Conservation (phyloP, 2,888 invertebrate genomes). For the Aradus depressus region DNA sequence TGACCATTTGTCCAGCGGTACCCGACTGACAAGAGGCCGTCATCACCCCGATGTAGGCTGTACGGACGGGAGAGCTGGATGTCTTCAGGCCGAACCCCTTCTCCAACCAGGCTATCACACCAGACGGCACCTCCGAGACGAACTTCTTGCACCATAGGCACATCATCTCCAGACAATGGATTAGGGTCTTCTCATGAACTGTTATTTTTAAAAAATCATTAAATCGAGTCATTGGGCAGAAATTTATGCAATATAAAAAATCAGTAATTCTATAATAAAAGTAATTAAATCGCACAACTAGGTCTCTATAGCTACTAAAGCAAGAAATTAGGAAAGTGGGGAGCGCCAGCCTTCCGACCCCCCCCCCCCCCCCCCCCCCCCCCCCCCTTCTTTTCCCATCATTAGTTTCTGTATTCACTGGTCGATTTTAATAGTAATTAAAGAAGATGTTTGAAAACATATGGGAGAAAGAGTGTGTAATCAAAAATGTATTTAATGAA, state of each 20-base stretch:
- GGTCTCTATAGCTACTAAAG: too few species aligned
- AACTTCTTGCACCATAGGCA: conserved; percentile 64
- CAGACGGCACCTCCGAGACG: conserved; percentile 49
- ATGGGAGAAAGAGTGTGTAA: too few species aligned
- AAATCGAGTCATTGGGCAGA: background rate
- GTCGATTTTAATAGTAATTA: too few species aligned
- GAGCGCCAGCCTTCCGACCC: too few species aligned
- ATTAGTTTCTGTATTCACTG: too few species aligned
- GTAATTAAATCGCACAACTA: too few species aligned
- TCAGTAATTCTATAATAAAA: too few species aligned
- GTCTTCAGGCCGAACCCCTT: conserved; percentile 65
- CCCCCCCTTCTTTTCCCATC: too few species aligned
- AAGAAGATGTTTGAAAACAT: too few species aligned
- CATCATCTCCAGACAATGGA: conserved; percentile 69
- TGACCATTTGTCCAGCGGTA: conserved; percentile 38
- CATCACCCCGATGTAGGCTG: conserved; percentile 67
- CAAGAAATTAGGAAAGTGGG: too few species aligned
- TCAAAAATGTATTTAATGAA: too few species aligned
- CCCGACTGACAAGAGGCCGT: conserved; percentile 50
- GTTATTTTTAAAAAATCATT: conserved; percentile 26
- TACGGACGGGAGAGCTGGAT: conserved; percentile 62
- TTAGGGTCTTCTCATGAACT: conserved; percentile 83
- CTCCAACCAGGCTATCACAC: conserved; percentile 50
- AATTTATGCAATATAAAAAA: background rate
- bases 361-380: too few species aligned